Base-by-base conservation (phyloP, 2,888 invertebrate species). In the Heteromurus nitidus region DNA sequence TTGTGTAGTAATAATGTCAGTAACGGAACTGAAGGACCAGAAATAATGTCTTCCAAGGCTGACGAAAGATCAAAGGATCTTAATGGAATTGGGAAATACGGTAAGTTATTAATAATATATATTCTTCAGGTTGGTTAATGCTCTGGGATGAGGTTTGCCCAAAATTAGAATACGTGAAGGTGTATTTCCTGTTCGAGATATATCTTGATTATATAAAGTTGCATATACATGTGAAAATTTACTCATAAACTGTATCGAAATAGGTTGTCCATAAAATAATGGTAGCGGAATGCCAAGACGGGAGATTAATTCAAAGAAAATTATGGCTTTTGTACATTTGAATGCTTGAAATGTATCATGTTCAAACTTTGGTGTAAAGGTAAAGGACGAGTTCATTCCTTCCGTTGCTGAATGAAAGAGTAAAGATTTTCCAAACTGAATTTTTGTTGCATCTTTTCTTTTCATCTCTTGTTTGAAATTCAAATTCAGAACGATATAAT, bases 71-170 rank as follows among this genome's bases (percentile, higher is more conserved):
- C 64, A 13, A 50, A 20, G 7, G 65, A 79, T 26, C 44, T 65
- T 22, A 80, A 65, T 72, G 80, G 47, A 60, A 60, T 73, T 55
- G 80, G 72, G 42, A 80, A 80, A 55, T 55, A 67, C 22, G 80
- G 80, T 80, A 28, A 67, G 80, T 65, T 64, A 69, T 64, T 47
- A 16, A 47, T 47, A 3, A 11, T 47, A 11, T 47, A n/a, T 47
- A 47, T 9, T n/a, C n/a, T n/a, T n/a, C n/a, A n/a, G n/a, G n/a
- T n/a, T n/a, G n/a, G n/a, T n/a, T n/a, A n/a, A n/a, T n/a, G n/a
- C n/a, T n/a, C n/a, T n/a, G n/a, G n/a, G n/a, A n/a, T n/a, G n/a
- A n/a, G n/a, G n/a, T n/a, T n/a, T n/a, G n/a, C n/a, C 13, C 36
- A 36, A 36, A n/a, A 36, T 36, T 36, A 5, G 13, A 36, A 36